phyloP scores from a whole-genome alignment of 1,140 invertebrate species.

The Pantala flavescens region DNA sequence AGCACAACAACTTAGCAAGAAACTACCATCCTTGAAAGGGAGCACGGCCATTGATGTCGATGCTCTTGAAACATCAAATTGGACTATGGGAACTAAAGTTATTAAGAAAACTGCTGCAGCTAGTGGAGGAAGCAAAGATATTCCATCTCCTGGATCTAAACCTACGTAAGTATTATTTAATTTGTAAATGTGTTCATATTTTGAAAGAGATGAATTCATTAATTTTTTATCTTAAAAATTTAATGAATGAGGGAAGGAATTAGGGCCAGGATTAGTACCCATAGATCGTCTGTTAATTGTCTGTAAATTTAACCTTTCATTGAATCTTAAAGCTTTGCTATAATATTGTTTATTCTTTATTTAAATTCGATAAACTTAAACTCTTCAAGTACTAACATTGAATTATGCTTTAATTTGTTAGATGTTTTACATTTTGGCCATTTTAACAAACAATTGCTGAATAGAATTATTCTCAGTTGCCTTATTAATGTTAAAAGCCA shows the following conservation, averaged over 20 bases:
- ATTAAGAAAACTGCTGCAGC: slow-evolving; percentile 52
- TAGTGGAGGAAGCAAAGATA: slow-evolving; percentile 32
- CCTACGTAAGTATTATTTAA: slow-evolving; percentile 18
- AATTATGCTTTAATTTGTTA: too few relatives aligned
- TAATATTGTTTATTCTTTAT: too few relatives aligned
- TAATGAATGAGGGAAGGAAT: background rate
- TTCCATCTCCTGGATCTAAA: slow-evolving; percentile 41
- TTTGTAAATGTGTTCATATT: slow-evolving; percentile 13
- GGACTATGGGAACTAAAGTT: slow-evolving; percentile 75
- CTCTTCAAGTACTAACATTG: too few relatives aligned
- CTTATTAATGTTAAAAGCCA: too few relatives aligned
- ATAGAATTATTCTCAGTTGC: too few relatives aligned
- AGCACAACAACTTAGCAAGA: slow-evolving; percentile 57
- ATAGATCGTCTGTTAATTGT: too few relatives aligned
- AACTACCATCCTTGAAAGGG: slow-evolving; percentile 59
- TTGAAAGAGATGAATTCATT: slow-evolving; percentile 17
- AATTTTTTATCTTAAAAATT: slow-evolving; percentile 20
- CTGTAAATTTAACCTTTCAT: too few relatives aligned
- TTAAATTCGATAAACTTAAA: too few relatives aligned
- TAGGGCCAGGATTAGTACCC: too few relatives aligned
- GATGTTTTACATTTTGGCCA: too few relatives aligned
- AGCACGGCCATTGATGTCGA: slow-evolving; percentile 69
- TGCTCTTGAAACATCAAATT: slow-evolving; percentile 72
- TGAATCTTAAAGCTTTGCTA: too few relatives aligned
- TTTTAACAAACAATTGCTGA: too few relatives aligned